Evolutionary conservation across 1,140 invertebrate species (phyloP).

Genomic region (Calliphora vicina): DNA sequence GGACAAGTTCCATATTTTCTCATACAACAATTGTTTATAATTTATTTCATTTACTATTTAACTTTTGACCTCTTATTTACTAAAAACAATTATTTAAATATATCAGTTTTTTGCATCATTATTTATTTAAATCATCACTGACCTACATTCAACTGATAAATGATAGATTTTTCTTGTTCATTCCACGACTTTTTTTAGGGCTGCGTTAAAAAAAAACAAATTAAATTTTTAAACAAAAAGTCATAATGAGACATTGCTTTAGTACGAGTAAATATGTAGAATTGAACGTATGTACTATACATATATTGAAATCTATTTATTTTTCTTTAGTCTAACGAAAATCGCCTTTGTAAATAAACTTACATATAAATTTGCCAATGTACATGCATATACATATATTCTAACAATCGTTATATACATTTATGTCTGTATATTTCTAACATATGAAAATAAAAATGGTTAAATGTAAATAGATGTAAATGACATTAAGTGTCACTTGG

Average conservation of each 20-base stretch:
- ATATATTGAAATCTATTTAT: too few relatives aligned
- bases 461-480: slow-evolving; percentile 2
- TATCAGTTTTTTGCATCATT: background rate
- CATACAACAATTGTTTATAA: too few relatives aligned
- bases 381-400: background rate
- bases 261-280: background rate
- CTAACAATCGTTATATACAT: background rate
- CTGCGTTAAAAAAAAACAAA: background rate
- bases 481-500: background rate
- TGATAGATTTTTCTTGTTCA: background rate
- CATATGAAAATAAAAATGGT: background rate
- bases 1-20: too few relatives aligned
- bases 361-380: background rate
- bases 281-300: too few relatives aligned
- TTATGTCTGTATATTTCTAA: background rate
- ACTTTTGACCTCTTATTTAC: too few relatives aligned
- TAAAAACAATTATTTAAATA: too few relatives aligned
- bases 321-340: too few relatives aligned
- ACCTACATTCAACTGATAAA: background rate
- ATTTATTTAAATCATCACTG: background rate
- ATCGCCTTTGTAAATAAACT: background rate
- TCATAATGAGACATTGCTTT: too few relatives aligned
- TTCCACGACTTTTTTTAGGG: background rate
- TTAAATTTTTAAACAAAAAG: background rate
- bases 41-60: too few relatives aligned